Conservation (phyloP, 2,888 invertebrate genomes). For the Horisme vitalbata region DNA sequence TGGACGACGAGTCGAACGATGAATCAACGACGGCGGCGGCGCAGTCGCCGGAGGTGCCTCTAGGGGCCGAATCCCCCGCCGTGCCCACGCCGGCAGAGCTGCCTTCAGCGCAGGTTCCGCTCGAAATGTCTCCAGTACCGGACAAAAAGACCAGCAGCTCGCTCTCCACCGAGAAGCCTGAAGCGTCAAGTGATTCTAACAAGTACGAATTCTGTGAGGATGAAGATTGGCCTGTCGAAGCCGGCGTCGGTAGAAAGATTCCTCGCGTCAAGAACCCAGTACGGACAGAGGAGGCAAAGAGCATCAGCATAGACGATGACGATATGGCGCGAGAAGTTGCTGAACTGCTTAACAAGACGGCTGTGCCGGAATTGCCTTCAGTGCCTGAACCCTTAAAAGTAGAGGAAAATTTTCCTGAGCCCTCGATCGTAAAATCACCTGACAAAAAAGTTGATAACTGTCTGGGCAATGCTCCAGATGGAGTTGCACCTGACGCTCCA, state of each 20-base stretch:
- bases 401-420: constrained; percentile 84
- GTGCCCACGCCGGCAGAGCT: constrained; percentile 63
- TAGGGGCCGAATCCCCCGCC: constrained; percentile 64
- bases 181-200: constrained; percentile 83
- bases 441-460: constrained; percentile 62
- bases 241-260: constrained; percentile 84
- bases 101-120: constrained; percentile 50
- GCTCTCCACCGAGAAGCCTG: constrained; percentile 60
- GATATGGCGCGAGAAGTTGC: constrained; percentile 83
- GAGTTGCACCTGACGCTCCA: constrained; percentile 43
- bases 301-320: constrained; percentile 68
- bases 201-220: constrained; percentile 93
- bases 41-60: constrained; percentile 62
- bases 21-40: constrained; percentile 47
- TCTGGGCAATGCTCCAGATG: constrained; percentile 47
- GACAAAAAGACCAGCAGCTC: constrained; percentile 54
- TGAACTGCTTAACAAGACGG: constrained; percentile 84
- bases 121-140: constrained; percentile 42
- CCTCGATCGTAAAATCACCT: constrained; percentile 72
- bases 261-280: constrained; percentile 82
- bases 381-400: constrained; percentile 76
- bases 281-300: constrained; percentile 67
- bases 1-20: constrained; percentile 66
- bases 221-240: constrained; percentile 83
- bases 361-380: constrained; percentile 81